These are phyloP conservation scores for Drosophila phalerata DNA, from an alignment of 2,888 invertebrate species.

Conservation along the genomic window DNA sequence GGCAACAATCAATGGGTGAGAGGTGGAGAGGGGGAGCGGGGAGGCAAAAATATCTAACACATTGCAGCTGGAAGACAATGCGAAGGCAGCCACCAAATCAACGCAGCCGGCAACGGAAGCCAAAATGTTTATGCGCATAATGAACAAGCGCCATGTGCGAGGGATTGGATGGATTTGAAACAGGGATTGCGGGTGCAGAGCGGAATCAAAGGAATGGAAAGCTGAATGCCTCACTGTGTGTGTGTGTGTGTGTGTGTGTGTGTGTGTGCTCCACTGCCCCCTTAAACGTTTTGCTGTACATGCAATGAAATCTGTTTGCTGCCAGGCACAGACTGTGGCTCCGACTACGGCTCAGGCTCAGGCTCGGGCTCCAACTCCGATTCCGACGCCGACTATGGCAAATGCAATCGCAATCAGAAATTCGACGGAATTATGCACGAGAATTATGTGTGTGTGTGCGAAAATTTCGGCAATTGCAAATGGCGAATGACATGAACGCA, in stretches of 20 bases:
- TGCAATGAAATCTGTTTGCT: constrained; percentile 63
- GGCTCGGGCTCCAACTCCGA: constrained; percentile 13
- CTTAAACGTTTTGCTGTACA: constrained; percentile 59
- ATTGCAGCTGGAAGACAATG: constrained; percentile 74
- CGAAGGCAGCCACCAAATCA: constrained; percentile 75
- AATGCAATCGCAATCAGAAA: constrained; percentile 61
- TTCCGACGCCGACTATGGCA: constrained; percentile 22
- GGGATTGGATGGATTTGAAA: constrained; percentile 5
- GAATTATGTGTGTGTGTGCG: constrained; percentile 76
- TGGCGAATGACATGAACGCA: constrained; percentile 48
- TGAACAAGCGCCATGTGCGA: constrained; percentile 67
- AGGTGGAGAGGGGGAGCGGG: not conserved
- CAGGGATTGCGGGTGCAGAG: constrained; percentile 1
- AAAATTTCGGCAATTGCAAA: constrained; percentile 68
- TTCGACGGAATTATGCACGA: constrained; percentile 66
- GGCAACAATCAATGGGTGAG: constrained; percentile 35
- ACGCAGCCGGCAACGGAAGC: constrained; percentile 66
- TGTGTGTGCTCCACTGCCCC: constrained; percentile 15
- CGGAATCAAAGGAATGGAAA: constrained; percentile 6
- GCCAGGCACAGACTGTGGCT: constrained; percentile 44
- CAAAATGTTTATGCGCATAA: constrained; percentile 80
- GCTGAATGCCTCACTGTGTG: not conserved
- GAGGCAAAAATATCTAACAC: constrained; percentile 66
- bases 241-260: not conserved
- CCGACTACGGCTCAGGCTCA: constrained; percentile 32